Evolutionary conservation across 2,113 vertebrate species (phyloP).

Genomic region (Sitta europaea): DNA sequence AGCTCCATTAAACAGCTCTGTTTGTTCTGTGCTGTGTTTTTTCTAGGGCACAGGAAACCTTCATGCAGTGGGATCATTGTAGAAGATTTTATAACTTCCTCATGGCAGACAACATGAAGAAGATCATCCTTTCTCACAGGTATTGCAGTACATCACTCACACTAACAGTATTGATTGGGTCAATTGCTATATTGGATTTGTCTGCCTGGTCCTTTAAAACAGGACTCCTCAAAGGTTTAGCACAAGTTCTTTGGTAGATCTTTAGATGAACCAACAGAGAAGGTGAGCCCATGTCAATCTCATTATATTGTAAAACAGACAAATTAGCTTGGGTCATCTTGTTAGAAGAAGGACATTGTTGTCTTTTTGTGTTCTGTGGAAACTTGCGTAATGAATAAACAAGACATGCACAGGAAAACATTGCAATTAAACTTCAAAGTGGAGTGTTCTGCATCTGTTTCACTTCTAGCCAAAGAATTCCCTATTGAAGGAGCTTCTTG

Average conservation of each 20-base stretch:
- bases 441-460: constrained; percentile 38
- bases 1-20: neutral
- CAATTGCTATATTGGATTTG: neutral
- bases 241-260: neutral
- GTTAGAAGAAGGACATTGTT: neutral
- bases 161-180: neutral
- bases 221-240: neutral
- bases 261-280: neutral
- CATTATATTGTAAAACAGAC: neutral
- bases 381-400: neutral
- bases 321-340: neutral
- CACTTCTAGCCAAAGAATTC: constrained; percentile 45
- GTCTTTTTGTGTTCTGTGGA: neutral
- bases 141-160: constrained; percentile 23
- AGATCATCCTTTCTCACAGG: constrained; percentile 98
- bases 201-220: neutral
- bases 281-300: neutral
- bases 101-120: constrained; percentile 99
- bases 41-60: constrained; percentile 93
- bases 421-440: constrained; percentile 13
- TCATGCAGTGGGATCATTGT: constrained; percentile 97
- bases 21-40: neutral
- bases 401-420: neutral
- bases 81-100: constrained; percentile 98
- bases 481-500: constrained; percentile 34